Conservation (phyloP, 2,113 vertebrate species). For the Puffinus mauretanicus region DNA sequence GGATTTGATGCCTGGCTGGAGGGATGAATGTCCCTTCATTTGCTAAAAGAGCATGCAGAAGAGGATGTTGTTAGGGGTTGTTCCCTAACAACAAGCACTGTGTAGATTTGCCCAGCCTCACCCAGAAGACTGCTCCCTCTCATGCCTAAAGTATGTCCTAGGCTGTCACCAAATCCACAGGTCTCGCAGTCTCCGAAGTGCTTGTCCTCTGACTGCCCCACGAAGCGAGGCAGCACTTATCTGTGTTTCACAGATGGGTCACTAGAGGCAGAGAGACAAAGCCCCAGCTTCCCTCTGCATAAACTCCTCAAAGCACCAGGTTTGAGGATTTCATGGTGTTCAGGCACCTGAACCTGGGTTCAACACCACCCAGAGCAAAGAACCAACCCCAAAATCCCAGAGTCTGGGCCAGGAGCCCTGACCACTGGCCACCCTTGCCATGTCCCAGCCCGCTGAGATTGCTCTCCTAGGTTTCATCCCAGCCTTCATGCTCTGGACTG, state of each 20-base stretch:
- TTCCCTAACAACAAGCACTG: accelerated
- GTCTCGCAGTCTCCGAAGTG: background rate
- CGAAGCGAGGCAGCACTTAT: background rate
- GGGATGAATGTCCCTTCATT: background rate
- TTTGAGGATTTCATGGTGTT: background rate
- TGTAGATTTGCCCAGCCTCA: background rate
- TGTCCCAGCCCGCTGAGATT: background rate
- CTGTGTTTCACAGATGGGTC: background rate
- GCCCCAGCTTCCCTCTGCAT: background rate
- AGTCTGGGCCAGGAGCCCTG: background rate
- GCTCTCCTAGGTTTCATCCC: background rate
- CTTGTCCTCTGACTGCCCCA: background rate
- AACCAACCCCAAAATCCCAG: background rate
- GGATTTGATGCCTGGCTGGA: background rate
- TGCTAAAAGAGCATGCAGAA: background rate
- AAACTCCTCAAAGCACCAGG: background rate
- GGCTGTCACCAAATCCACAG: background rate
- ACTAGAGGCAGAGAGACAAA: slow-evolving; percentile 2
- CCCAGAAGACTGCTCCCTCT: background rate
- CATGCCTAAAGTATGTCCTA: background rate
- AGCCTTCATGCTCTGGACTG: background rate
- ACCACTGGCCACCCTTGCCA: background rate
- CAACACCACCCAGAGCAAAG: background rate
- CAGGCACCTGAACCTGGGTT: background rate
- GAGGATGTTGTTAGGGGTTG: background rate